Base-by-base conservation (phyloP, 2,888 invertebrate species). In the Ctena decussata region DNA sequence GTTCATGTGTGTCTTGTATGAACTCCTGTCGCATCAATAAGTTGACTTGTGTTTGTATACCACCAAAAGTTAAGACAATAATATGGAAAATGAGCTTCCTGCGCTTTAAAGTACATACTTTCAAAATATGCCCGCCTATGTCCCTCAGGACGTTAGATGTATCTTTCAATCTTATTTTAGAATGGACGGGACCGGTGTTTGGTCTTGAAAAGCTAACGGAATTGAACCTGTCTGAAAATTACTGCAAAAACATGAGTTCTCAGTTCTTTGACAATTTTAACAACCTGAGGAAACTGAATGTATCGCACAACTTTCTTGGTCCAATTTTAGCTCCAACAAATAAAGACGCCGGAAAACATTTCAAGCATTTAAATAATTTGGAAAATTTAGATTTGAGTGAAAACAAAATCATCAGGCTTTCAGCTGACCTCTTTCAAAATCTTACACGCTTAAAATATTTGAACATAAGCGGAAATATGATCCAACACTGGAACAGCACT, bases 211-310 rank as follows among this genome's bases (percentile, higher is more conserved):
- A 57, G 24, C 12, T 90, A 0, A 80, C 41, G 21, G 44, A 77
- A 32, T 44, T 90, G 0, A 86, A 88, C 65, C 71, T 90, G 6
- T 81, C 90, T 8, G 74, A 79, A n/a, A 90, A 90, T 39, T 49
- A 73, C 15, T 85, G 85, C 30, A 18, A 53, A 0, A 37, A 78
- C 12, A 60, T 87, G 5, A 44, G 65, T 0, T 15, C 37, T 21
- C 6, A 15, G 0, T 90, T 90, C 32, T 85, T 90, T 60, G 24
- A 39, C 15, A 27, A 27, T 0, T 82, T 90, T 46, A 1, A 39
- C 6, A 32, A 21, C 5, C 46, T 90, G 18, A 41, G 72, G 30
- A 18, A 69, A n/a, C 69, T 87, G 2, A 86, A 88, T 72, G 27
- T 88, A 5, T 77, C 82, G 5, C 39, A 46, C 32, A 88, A 88